Evolutionary conservation across 2,888 invertebrate genomes (phyloP).

Genomic region (Rhagophthalmus giganteus): DNA sequence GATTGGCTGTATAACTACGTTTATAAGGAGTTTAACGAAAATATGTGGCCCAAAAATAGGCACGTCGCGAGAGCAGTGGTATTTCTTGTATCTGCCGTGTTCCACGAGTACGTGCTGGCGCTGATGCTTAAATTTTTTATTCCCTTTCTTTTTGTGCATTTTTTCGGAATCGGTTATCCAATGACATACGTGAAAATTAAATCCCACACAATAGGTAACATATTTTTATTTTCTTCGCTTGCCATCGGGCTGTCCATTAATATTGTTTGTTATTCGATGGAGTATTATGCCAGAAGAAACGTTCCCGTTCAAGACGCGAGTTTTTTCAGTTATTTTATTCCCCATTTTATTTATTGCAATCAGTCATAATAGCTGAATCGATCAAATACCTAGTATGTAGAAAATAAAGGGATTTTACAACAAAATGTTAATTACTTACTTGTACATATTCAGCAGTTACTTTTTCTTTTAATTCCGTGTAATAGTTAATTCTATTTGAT

Average conservation of each 20-base stretch:
- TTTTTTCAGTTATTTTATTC: slow-evolving; percentile 56
- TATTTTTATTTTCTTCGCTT: slow-evolving; percentile 82
- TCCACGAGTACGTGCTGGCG: slow-evolving; percentile 85
- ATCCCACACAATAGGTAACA: slow-evolving; percentile 63
- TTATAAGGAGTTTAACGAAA: slow-evolving; percentile 69
- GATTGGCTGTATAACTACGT: slow-evolving; percentile 92
- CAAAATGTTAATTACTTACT: no score
- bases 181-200: slow-evolving; percentile 60
- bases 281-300: slow-evolving; percentile 80
- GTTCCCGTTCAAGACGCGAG: slow-evolving; percentile 61
- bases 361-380: no score
- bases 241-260: slow-evolving; percentile 76
- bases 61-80: slow-evolving; percentile 64
- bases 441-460: no score
- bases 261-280: slow-evolving; percentile 81
- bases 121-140: slow-evolving; percentile 84
- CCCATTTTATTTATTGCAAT: no score
- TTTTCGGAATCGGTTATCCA: slow-evolving; percentile 69
- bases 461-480: no score
- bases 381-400: no score
- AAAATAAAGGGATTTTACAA: no score
- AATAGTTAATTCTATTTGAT: no score
- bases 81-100: slow-evolving; percentile 78
- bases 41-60: slow-evolving; percentile 55
- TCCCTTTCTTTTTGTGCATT: slow-evolving; percentile 80